Evolutionary conservation across 2,113 vertebrate species (phyloP), one percentile per base, ranked within the genome.

Genomic region (Rattus norvegicus): DNA sequence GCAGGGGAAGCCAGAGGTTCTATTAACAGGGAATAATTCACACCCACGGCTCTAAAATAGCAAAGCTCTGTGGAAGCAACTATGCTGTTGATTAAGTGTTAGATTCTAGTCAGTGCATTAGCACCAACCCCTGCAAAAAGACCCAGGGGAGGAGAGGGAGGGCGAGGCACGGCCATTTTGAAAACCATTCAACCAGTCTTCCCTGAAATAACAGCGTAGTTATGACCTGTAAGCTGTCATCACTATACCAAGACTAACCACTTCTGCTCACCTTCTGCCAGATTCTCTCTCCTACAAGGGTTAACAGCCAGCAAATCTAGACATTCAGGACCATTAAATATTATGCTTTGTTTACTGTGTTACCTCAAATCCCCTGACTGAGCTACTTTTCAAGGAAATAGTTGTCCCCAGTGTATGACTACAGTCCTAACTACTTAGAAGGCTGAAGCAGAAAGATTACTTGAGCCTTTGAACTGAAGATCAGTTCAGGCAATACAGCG

Each of bases 1-100:
- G 43, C 5, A 92, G 7, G 43, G 61, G 47, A 67, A 49, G 36
- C 19, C 73, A 43, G 43, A 93, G 85, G 89, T 72, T 93, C 91
- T 93, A 95, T 59, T 93, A 93, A 94, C 88, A 95, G 52, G 39
- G 96, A 98, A 95, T 96, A 95, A 97, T 93, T 97, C 63, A 97
- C 84, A 97, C 73, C 81, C 83, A 39, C n/a, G 5, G 77, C 70
- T 95, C 59, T 73, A 92, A 97, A 95, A 96, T 2, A 92, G 76
- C 80, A 94, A 76, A 97, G 67, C 39, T 90, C 83, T 87, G 33
- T 28, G 92, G 36, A 95, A 36, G 28, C 5, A 69, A 92, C 59
- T 30, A 81, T 17, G 20, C 73, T 94, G 59, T 90, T 63, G 73
- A 92, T 59, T 39, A 88, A 94, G 69, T 61, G 59, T 13, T 92